Conservation (phyloP, 2,113 vertebrate species). For the Bambusicola thoracicus region DNA sequence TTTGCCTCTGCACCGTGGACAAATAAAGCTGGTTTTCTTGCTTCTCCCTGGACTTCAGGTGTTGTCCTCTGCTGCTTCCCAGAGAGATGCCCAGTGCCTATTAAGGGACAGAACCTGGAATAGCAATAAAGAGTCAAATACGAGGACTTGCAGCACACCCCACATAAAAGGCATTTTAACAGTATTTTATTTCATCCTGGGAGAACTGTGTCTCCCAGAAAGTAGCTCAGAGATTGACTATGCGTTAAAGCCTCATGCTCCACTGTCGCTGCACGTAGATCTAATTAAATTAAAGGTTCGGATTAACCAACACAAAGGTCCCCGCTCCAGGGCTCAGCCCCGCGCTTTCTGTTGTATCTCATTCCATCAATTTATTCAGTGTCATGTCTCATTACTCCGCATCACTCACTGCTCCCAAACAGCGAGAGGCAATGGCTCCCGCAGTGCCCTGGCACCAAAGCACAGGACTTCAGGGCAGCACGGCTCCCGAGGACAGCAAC, state of each 20-base stretch:
- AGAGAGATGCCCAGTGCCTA: neutral
- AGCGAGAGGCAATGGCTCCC: conserved; percentile 2
- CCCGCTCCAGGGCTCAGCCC: conserved; percentile 27
- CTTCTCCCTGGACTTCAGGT: neutral
- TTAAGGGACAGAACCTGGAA: neutral
- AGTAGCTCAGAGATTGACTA: conserved; percentile 11
- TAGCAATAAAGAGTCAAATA: neutral
- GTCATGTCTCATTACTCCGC: conserved; percentile 52
- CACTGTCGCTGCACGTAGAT: conserved; percentile 51
- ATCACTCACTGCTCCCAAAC: conserved; percentile 39
- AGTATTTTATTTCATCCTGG: conserved; percentile 4
- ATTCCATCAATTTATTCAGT: conserved; percentile 66
- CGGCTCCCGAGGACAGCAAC: neutral
- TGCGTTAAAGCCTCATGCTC: conserved; percentile 20
- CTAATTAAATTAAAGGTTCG: conserved; percentile 67
- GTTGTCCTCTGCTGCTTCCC: neutral
- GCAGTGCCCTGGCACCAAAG: conserved; percentile 2
- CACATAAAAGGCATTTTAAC: neutral
- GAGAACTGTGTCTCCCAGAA: conserved; percentile 8
- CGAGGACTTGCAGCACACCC: neutral
- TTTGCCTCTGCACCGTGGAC: neutral
- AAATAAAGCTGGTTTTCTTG: neutral
- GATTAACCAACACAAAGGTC: conserved; percentile 56
- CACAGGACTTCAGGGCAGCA: conserved; percentile 10
- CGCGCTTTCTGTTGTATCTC: conserved; percentile 53